phyloP scores from a whole-genome alignment of 2,797 vertebrate species.

The Rhabdophis nuchalis region DNA sequence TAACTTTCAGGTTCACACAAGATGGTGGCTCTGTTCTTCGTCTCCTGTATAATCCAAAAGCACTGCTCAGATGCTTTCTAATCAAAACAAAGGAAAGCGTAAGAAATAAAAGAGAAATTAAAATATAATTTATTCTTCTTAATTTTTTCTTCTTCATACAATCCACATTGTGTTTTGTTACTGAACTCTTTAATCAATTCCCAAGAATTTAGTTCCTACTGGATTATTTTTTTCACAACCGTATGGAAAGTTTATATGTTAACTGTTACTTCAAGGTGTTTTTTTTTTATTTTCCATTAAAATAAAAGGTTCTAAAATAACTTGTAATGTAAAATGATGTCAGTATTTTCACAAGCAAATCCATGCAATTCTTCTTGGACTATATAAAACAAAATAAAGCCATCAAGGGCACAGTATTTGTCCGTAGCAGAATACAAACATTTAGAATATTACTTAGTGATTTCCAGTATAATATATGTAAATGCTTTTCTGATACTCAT shows the following conservation, averaged over 20 bases:
- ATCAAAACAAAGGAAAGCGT: neutral
- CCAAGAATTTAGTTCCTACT: neutral
- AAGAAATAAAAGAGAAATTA: neutral
- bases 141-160: neutral
- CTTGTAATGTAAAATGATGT: neutral
- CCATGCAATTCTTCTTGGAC: neutral
- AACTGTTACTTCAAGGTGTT: neutral
- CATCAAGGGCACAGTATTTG: neutral
- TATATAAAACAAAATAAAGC: neutral
- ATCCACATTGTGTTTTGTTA: neutral
- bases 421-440: neutral
- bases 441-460: neutral
- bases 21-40: neutral
- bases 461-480: neutral
- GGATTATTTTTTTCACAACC: neutral
- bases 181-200: neutral
- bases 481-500: neutral
- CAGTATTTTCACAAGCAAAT: constrained; percentile 2
- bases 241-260: neutral
- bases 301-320: constrained; percentile 3
- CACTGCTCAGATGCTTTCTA: neutral
- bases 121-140: neutral
- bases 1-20: neutral
- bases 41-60: neutral
- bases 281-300: neutral